phyloP scores from a whole-genome alignment of 2,797 vertebrate species.

The Sebastes glaucus region DNA sequence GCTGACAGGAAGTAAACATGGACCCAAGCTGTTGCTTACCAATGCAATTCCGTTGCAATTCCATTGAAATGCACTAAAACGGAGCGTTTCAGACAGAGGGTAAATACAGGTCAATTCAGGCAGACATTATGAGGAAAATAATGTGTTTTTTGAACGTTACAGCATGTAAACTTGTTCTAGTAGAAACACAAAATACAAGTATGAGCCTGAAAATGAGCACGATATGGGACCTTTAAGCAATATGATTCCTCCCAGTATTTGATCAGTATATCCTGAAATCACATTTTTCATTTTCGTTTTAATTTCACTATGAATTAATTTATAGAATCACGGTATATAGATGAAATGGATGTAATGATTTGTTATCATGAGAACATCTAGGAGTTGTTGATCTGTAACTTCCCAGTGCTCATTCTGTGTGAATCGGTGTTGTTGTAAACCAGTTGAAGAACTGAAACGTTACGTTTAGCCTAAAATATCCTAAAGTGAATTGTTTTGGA shows the following conservation, averaged over 20 bases:
- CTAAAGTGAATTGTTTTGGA: not conserved
- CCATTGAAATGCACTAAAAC: too few relatives aligned
- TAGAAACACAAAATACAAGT: too few relatives aligned
- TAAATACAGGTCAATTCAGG: too few relatives aligned
- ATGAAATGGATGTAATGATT: not conserved
- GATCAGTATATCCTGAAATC: not conserved
- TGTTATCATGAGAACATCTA: not conserved
- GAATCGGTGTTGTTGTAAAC: not conserved
- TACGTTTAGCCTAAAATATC: not conserved
- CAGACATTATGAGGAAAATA: too few relatives aligned
- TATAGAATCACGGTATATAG: not conserved
- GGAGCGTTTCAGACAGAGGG: too few relatives aligned
- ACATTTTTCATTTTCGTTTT: not conserved
- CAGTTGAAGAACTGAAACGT: not conserved
- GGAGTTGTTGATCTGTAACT: constrained; percentile 7
- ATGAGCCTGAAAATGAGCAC: too few relatives aligned
- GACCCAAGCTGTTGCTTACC: too few relatives aligned
- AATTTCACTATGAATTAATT: not conserved
- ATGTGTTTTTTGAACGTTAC: too few relatives aligned
- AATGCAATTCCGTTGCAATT: too few relatives aligned
- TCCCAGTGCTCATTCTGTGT: constrained; percentile 19
- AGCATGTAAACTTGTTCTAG: too few relatives aligned
- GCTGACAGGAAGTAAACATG: too few relatives aligned
- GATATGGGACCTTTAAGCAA: not conserved
- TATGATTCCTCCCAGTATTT: not conserved